Conservation (phyloP, 2,888 invertebrate species). For the Cheilosia urbana region DNA sequence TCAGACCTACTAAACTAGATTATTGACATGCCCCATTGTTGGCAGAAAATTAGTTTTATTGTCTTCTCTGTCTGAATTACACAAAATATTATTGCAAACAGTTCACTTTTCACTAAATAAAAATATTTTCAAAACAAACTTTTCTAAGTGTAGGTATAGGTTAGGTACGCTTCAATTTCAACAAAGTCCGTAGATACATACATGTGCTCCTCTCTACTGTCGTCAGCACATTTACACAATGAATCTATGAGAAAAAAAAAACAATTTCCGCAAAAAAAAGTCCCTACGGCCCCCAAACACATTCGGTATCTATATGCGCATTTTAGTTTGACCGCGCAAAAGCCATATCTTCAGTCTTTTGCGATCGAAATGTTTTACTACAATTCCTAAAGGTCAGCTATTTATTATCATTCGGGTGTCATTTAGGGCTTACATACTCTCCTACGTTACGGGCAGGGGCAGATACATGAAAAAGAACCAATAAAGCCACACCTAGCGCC, state of each 20-base stretch:
- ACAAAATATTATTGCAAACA: too few relatives aligned
- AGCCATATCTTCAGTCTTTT: constrained; percentile 37
- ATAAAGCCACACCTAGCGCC: constrained; percentile 58
- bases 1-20: too few relatives aligned
- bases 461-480: constrained; percentile 31
- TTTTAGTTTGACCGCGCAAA: constrained; percentile 19
- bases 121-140: too few relatives aligned
- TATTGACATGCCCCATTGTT: too few relatives aligned
- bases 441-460: background rate
- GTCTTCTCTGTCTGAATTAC: too few relatives aligned
- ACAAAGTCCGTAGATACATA: constrained; percentile 12
- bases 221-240: constrained; percentile 37
- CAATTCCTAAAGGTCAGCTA: constrained; percentile 55
- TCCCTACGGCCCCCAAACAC: constrained; percentile 29
- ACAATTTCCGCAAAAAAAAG: constrained; percentile 26
- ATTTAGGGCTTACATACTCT: constrained; percentile 34
- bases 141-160: too few relatives aligned
- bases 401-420: constrained; percentile 61
- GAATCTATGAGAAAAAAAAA: constrained; percentile 36
- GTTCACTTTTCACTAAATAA: too few relatives aligned
- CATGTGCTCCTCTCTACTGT: background rate
- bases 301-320: constrained; percentile 25
- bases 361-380: constrained; percentile 45
- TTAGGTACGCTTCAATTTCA: background rate
- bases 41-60: too few relatives aligned